Evolutionary conservation across 2,113 vertebrate genomes (phyloP).

Genomic region (Tautogolabrus adspersus): DNA sequence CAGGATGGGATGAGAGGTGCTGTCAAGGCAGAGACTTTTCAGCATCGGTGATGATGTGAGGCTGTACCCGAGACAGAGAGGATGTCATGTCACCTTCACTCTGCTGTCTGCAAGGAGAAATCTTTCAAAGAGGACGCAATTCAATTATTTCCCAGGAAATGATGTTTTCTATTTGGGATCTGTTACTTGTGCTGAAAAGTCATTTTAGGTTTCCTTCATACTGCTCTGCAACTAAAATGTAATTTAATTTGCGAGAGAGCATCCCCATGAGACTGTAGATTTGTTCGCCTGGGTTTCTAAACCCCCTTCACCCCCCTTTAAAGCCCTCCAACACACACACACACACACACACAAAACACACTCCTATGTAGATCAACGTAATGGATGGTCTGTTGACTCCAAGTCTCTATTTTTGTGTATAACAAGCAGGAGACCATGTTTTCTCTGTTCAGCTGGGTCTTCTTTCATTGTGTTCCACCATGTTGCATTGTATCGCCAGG

Average conservation of each 20-base stretch:
- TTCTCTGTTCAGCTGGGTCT: constrained; percentile 16
- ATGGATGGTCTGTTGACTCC: constrained; percentile 49
- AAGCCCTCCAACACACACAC: constrained; percentile 41
- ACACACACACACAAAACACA: constrained; percentile 17
- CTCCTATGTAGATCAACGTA: constrained; percentile 18
- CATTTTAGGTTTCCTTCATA: constrained; percentile 58
- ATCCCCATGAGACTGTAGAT: constrained; percentile 41
- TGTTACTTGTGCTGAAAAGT: constrained; percentile 57
- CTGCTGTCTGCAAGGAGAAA: constrained; percentile 19
- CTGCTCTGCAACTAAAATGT: constrained; percentile 42
- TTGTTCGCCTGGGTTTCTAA: constrained; percentile 14
- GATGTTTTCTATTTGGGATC: constrained; percentile 61
- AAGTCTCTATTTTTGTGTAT: constrained; percentile 36
- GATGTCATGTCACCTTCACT: constrained; percentile 42
- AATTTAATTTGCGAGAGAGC: constrained; percentile 53
- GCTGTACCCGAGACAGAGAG: neutral
- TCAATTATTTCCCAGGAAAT: constrained; percentile 62
- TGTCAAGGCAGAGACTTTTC: constrained; percentile 16
- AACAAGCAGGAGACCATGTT: constrained; percentile 11
- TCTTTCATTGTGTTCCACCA: constrained; percentile 41
- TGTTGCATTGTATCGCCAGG: constrained; percentile 38
- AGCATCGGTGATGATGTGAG: neutral
- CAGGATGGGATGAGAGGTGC: constrained; percentile 23
- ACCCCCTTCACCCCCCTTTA: constrained; percentile 8
- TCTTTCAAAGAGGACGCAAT: constrained; percentile 34